These are phyloP conservation scores for Euphonia xanthogaster DNA, from an alignment of 2,797 vertebrate species.

Conservation along the genomic window DNA sequence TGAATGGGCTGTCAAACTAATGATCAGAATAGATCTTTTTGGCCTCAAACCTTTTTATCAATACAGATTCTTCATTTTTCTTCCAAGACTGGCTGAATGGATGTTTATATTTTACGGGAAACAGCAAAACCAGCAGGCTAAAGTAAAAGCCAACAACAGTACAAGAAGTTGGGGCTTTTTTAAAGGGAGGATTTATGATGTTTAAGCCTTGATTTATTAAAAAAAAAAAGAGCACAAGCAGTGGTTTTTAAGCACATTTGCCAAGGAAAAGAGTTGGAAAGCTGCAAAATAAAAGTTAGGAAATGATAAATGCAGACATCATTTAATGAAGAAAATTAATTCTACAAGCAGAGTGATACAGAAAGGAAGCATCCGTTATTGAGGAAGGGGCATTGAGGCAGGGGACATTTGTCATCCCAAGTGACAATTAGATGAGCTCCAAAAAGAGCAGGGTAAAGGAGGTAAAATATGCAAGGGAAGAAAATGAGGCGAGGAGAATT, in stretches of 20 bases:
- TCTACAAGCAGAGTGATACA: slow-evolving; percentile 21
- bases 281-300: slow-evolving; percentile 3
- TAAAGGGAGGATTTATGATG: background rate
- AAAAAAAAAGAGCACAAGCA: background rate
- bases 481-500: slow-evolving; percentile 19
- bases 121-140: background rate
- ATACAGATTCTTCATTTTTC: background rate
- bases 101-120: background rate
- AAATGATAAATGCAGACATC: slow-evolving; percentile 42
- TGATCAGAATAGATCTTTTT: background rate
- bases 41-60: background rate
- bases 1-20: background rate
- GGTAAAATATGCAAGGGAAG: slow-evolving; percentile 33
- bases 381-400: background rate
- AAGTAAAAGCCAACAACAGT: background rate
- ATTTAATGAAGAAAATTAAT: slow-evolving; percentile 63
- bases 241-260: background rate
- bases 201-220: background rate
- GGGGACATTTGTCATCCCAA: slow-evolving; percentile 38
- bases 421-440: slow-evolving; percentile 44
- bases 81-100: background rate
- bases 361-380: background rate
- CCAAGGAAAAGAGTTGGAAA: background rate
- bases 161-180: background rate
- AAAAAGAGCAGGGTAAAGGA: slow-evolving; percentile 17